Base-by-base conservation (phyloP, 2,888 invertebrate genomes). In the Pelosia muscerda region DNA sequence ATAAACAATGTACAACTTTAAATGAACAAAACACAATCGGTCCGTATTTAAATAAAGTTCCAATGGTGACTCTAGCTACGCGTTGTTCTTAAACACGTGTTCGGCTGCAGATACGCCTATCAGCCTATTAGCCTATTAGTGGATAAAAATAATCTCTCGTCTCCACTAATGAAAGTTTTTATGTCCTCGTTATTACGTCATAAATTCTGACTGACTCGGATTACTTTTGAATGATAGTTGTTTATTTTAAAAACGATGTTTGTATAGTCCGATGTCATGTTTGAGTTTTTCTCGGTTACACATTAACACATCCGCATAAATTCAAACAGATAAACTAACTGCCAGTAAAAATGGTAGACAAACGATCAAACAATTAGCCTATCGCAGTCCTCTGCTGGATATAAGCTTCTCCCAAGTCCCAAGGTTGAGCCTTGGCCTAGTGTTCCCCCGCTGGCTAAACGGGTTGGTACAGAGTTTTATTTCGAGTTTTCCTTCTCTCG, bases 111-210 rank as follows among this genome's bases (percentile, higher is more conserved):
- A 77, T 69, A 70, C 66, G 63, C 23, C 63, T 70, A 72, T 67
- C 63, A 67, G 64, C 69, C 72, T 74, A 74, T 76, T 76, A 65
- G 64, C 68, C 68, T 72, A 74, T 76, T 76, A 72, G 69, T 71
- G 71, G 72, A 70, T 71, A 65, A 79, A 74, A 77, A 79, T 79
- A 76, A 76, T 71, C 69, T 72, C 66, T 31, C 64, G 74, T 79
- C 72, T 72, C 23, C 53, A 56, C 53, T 74, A 76, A 77, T 79
- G 76, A 77, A 77, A 76, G 56, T 71, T 77, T 77, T 72, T 73
- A 72, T 78, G 63, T 67, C 61, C 68, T 67, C 60, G 67, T 71
- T 77, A 69, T 73, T 68, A 58, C 49, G n/a, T 63, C 53, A 56
- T 70, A 56, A 66, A 69, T 65, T 68, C 38, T 74, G 69, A 70